Evolutionary conservation across 2,888 invertebrate genomes (phyloP).

Genomic region (Agriopis leucophaearia): DNA sequence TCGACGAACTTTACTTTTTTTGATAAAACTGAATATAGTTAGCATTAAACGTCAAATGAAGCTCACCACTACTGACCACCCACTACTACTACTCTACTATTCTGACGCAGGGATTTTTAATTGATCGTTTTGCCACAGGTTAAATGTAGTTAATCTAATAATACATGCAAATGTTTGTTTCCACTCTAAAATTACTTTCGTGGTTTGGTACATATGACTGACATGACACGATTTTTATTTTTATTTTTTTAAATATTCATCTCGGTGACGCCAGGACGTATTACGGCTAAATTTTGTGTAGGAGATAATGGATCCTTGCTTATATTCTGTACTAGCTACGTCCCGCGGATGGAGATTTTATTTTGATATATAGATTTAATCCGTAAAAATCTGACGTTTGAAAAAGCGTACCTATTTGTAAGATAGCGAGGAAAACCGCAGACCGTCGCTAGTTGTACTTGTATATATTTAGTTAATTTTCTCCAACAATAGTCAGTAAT

Average conservation of each 20-base stretch:
- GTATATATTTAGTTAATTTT: neutral
- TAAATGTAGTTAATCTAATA: neutral
- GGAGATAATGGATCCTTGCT: too few relatives aligned
- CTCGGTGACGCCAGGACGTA: too few relatives aligned
- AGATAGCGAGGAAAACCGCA: neutral
- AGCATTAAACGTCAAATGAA: neutral
- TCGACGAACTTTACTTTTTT: constrained; percentile 24
- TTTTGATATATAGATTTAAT: too few relatives aligned
- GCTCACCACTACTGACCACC: neutral
- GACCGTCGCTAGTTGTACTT: neutral
- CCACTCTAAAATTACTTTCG: too few relatives aligned
- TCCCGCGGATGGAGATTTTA: too few relatives aligned
- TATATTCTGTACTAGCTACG: too few relatives aligned
- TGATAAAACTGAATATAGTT: constrained; percentile 10
- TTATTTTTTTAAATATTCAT: too few relatives aligned
- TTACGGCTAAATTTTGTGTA: too few relatives aligned
- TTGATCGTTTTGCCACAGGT: neutral
- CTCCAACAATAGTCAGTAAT: constrained; percentile 1
- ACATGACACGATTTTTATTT: too few relatives aligned
- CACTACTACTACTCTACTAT: too few relatives aligned
- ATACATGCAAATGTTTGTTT: neutral
- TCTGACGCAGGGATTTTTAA: neutral
- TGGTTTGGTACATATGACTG: too few relatives aligned
- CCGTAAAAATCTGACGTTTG: too few relatives aligned
- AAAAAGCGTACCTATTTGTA: neutral